Evolutionary conservation across 2,797 vertebrate genomes (phyloP), one percentile per base, ranked within the genome.

Genomic region (Micrastur ruficollis): DNA sequence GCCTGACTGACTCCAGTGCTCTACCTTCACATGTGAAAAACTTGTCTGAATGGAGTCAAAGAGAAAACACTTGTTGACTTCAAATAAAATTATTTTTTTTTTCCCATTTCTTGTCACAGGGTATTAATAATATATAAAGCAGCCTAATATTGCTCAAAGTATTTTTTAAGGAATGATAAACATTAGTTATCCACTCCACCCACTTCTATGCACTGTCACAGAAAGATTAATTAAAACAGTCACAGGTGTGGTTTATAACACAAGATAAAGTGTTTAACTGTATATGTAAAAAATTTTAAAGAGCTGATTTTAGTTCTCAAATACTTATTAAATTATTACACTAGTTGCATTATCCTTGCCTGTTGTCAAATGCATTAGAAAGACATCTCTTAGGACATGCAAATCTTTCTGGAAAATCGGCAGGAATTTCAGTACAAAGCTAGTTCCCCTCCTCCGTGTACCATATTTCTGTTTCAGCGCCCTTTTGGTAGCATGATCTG

Each of bases 61-160:
- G 26, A 83, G 36, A 80, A 85, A 89, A 73, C 12, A 82, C 16
- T 8, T 61, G 22, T 8, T 61, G 40, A 55, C 4, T 20, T 58
- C 0, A 0, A 53, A 46, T n/a, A 58, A 87, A 71, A 81, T 66
- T 55, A 42, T 3, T 66, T 84, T 75, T 40, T 3, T 66, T 84
- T 75, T 40, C 11, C 10, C 11, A 36, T 1, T 63, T 75, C 15
- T 62, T 0, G 0, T 66, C 27, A 61, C 9, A 66, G 19, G 14
- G 2, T 72, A 44, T 44, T 75, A 58, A 14, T 58, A 36, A 52
- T 19, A 65, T 14, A 53, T 31, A n/a, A 76, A 70, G 22, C 11
- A 67, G 7, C 7, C 8, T 73, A 87, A 66, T 67, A 81, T 32
- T 88, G 4, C 17, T 31, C 36, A 63, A 42, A 67, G 11, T 49